A percentile compares a stretch with the other conserved stretches of the same genome.
Evolutionary conservation across 2,797 vertebrate genomes (phyloP).

Genomic region (Pipistrellus nathusii): DNA sequence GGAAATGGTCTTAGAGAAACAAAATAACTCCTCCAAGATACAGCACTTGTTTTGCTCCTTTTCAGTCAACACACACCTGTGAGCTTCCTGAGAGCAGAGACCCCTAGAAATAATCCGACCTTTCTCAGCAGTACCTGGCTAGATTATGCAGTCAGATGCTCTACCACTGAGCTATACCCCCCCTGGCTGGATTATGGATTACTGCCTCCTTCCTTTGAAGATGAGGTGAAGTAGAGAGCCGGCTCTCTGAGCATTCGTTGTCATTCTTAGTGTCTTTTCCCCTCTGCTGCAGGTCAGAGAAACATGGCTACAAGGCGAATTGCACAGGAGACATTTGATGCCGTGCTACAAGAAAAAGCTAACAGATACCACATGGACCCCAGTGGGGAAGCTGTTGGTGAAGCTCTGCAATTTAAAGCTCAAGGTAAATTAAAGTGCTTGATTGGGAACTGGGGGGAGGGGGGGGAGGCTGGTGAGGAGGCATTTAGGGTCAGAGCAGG

Average conservation of each 20-base stretch:
- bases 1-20: background rate
- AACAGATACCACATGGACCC: constrained; percentile 93
- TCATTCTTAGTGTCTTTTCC: background rate
- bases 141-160: no score
- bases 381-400: constrained; percentile 89
- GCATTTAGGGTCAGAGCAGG: background rate
- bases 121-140: background rate
- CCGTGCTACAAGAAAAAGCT: constrained; percentile 93
- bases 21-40: background rate
- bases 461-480: background rate
- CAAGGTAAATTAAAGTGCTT: constrained; percentile 89
- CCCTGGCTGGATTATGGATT: background rate
- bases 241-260: background rate
- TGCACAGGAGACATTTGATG: constrained; percentile 94
- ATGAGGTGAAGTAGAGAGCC: background rate
- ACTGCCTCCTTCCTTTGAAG: background rate
- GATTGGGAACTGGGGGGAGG: background rate
- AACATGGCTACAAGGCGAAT: constrained; percentile 93
- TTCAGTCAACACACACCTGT: background rate
- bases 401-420: constrained; percentile 92
- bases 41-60: background rate
- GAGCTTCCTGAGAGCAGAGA: background rate
- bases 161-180: no score
- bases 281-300: constrained; percentile 46
- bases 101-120: background rate